Percentiles rank a stretch among this genome's conserved stretches.
Conservation (phyloP, 1,140 invertebrate genomes). For the Thereuonema tuberculata region DNA sequence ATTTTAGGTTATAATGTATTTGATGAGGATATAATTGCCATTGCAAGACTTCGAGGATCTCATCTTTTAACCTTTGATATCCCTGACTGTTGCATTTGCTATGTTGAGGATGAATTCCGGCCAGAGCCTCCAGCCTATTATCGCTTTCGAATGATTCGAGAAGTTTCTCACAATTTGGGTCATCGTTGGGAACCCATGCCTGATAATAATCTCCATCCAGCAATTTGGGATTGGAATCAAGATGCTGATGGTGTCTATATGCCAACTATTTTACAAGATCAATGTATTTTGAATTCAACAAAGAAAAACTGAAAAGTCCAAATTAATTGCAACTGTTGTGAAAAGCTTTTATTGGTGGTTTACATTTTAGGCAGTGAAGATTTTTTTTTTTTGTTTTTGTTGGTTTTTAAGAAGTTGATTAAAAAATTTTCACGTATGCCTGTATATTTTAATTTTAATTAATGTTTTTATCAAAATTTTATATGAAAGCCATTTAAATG, state of each 20-base stretch:
- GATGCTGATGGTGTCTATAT: constrained; percentile 6
- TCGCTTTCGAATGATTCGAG: constrained; percentile 8
- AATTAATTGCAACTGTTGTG: too few species aligned
- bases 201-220: constrained; percentile 28
- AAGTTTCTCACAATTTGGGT: constrained; percentile 32
- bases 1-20: constrained; percentile 44
- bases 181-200: constrained; percentile 29
- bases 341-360: too few species aligned
- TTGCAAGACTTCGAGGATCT: constrained; percentile 46
- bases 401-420: too few species aligned
- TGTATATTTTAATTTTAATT: too few species aligned
- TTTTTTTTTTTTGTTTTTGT: too few species aligned
- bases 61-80: constrained; percentile 45
- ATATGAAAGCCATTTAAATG: too few species aligned
- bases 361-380: too few species aligned
- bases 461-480: too few species aligned
- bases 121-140: constrained; percentile 22
- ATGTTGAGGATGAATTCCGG: constrained; percentile 31
- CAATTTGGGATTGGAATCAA: not conserved
- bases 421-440: too few species aligned
- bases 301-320: too few species aligned
- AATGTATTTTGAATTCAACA: too few species aligned
- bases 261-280: not conserved
- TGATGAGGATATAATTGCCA: constrained; percentile 50
- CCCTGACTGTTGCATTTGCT: constrained; percentile 36